Evolutionary conservation across 2,888 invertebrate species (phyloP), one percentile per base, ranked within the genome.

Genomic region (Drosophila cognata): DNA sequence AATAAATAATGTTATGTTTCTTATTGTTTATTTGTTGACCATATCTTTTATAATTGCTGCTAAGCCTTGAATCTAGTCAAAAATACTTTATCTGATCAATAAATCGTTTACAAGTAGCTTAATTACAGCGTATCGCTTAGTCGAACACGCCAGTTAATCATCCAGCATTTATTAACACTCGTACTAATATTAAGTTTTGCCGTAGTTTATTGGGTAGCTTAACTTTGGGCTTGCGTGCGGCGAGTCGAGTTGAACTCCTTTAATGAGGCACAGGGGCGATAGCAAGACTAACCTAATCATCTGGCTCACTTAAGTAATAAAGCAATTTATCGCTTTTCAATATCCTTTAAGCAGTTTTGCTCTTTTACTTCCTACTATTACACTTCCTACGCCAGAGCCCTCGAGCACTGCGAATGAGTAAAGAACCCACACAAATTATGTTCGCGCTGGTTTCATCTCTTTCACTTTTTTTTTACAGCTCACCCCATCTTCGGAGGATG

Each of bases 311-410:
- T 88, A 84, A 85, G 84, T 81, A 86, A 85, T 85, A 86, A 88
- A 88, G 82, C 77, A 89, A 88, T 88, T 89, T 89, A 89, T 79
- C 71, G 79, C 82, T 79, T 88, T 82, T 82, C 89, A 88, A 88
- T 87, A 88, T 89, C 83, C 88, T 85, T 84, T 80, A 78, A 78
- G 77, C 83, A 77, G 79, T 84, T 77, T 83, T 77, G 76, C 77
- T 74, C 72, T 81, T 70, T 73, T 77, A 62, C 64, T 65, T 74
- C 55, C 71, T 59, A 71, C 73, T 81, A 79, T 77, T 68, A 64
- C 70, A 74, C 74, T 68, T 62, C 73, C 64, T 48, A 64, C 64
- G 58, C 77, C 55, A 41, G 57, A 41, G 65, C 71, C 85, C 75
- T 71, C 59, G 62, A 79, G 80, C 76, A 36, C 53, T 51, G 57